Evolutionary conservation across 2,113 vertebrate species (phyloP).

Genomic region (Notothenia coriiceps): DNA sequence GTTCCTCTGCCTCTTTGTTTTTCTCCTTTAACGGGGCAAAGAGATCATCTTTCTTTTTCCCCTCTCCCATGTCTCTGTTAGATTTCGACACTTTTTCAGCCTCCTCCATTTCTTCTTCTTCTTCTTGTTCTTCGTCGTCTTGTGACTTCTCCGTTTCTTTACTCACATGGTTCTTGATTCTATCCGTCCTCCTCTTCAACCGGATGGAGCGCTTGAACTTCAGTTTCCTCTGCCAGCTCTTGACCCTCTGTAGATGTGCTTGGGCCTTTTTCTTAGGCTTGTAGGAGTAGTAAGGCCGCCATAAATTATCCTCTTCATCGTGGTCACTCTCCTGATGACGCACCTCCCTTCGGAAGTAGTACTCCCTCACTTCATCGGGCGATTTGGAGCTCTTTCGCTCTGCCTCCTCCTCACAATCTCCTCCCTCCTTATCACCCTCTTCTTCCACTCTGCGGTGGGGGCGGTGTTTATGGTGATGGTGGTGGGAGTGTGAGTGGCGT

Average conservation of each 20-base stretch:
- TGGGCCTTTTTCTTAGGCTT: slow-evolving; percentile 90
- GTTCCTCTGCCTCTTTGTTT: slow-evolving; percentile 61
- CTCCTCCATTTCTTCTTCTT: slow-evolving; percentile 16
- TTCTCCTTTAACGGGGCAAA: slow-evolving; percentile 56
- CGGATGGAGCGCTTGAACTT: slow-evolving; percentile 85
- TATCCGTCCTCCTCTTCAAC: slow-evolving; percentile 84
- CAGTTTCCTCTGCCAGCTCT: slow-evolving; percentile 86
- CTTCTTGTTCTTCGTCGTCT: slow-evolving; percentile 60
- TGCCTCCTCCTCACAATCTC: slow-evolving; percentile 50
- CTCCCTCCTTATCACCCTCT: slow-evolving; percentile 47
- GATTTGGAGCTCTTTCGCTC: slow-evolving; percentile 73
- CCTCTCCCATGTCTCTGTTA: slow-evolving; percentile 35
- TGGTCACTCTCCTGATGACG: slow-evolving; percentile 87
- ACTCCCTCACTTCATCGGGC: slow-evolving; percentile 75
- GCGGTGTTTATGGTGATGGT: slow-evolving; percentile 80
- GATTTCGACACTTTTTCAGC: slow-evolving; percentile 40
- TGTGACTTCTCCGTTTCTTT: slow-evolving; percentile 71
- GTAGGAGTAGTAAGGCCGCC: slow-evolving; percentile 93
- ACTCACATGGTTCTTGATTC: slow-evolving; percentile 69
- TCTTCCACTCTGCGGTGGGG: slow-evolving; percentile 71
- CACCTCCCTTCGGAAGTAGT: slow-evolving; percentile 84
- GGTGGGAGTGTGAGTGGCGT: slow-evolving; percentile 72
- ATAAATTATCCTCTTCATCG: slow-evolving; percentile 89
- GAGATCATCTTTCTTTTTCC: slow-evolving; percentile 46
- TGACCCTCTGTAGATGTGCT: slow-evolving; percentile 83